phyloP scores from a whole-genome alignment of 2,888 invertebrate species.

The Diogma glabrata region DNA sequence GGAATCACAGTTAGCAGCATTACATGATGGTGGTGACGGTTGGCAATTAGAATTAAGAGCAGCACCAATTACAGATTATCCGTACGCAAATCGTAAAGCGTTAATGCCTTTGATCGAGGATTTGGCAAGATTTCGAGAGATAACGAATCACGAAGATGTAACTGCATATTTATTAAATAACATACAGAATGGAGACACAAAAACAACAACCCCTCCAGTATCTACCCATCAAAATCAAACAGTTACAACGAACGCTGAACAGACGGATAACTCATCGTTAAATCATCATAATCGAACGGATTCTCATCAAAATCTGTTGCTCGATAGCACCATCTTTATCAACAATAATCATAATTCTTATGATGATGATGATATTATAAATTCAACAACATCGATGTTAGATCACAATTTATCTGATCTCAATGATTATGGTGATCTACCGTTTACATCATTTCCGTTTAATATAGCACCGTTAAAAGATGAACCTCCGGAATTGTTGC shows the following conservation, averaged over 20 bases:
- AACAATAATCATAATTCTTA: neutral
- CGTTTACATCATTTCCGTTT: conserved; percentile 25
- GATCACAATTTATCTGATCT: conserved; percentile 48
- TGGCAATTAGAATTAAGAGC: conserved; percentile 35
- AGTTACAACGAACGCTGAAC: neutral
- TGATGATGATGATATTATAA: conserved; percentile 22
- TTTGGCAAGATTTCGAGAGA: conserved; percentile 47
- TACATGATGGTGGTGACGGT: conserved; percentile 32
- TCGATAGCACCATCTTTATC: neutral
- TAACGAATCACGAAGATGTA: conserved; percentile 44
- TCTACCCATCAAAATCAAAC: conserved; percentile 20
- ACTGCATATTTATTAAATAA: conserved; percentile 49
- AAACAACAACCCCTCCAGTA: conserved; percentile 2
- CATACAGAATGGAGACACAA: conserved; percentile 3
- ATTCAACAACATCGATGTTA: conserved; percentile 39
- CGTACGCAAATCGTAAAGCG: conserved; percentile 34
- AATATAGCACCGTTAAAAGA: conserved; percentile 31
- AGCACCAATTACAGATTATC: conserved; percentile 32
- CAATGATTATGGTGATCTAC: conserved; percentile 40
- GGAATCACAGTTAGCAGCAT: conserved; percentile 31
- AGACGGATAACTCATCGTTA: neutral
- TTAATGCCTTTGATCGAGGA: conserved; percentile 37
- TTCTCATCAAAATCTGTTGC: conserved; percentile 26
- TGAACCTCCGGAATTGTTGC: conserved; percentile 36
- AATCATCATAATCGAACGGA: conserved; percentile 17